A percentile compares a stretch with the other conserved stretches of the same genome.
These are phyloP conservation scores for Cacajao melanocephalus DNA, from an alignment of 2,797 vertebrate genomes.

Conservation along the genomic window DNA sequence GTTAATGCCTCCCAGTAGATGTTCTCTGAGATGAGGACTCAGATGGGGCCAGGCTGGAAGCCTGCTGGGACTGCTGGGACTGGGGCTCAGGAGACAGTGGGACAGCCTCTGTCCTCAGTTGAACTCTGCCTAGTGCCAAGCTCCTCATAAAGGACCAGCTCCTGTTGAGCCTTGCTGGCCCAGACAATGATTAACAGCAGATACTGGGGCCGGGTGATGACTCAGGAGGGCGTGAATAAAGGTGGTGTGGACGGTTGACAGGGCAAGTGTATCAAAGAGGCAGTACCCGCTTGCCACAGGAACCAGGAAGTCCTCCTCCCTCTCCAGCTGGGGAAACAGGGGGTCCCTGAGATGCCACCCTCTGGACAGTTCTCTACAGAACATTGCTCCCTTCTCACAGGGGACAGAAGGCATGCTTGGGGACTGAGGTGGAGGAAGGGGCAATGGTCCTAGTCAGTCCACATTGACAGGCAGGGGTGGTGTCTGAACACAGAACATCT, in stretches of 20 bases:
- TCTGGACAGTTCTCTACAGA: not conserved
- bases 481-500: slow-evolving; percentile 52
- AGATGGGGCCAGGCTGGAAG: not conserved
- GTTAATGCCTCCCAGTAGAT: not conserved
- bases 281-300: not conserved
- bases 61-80: not conserved
- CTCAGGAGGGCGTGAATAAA: not conserved
- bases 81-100: not conserved
- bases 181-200: not conserved
- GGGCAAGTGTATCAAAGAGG: not conserved
- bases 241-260: not conserved
- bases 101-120: slow-evolving; percentile 46
- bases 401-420: not conserved
- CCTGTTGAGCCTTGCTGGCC: not conserved
- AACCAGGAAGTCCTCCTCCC: not conserved
- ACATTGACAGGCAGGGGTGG: not conserved
- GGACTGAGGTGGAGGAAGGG: not conserved
- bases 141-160: slow-evolving; percentile 19
- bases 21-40: not conserved
- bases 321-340: not conserved
- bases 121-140: slow-evolving; percentile 45
- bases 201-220: not conserved
- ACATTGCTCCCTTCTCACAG: not conserved
- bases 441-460: slow-evolving; percentile 28
- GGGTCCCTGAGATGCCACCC: not conserved